These are phyloP conservation scores for Cercopithecus mona DNA, from an alignment of 2,113 vertebrate species.

Conservation along the genomic window DNA sequence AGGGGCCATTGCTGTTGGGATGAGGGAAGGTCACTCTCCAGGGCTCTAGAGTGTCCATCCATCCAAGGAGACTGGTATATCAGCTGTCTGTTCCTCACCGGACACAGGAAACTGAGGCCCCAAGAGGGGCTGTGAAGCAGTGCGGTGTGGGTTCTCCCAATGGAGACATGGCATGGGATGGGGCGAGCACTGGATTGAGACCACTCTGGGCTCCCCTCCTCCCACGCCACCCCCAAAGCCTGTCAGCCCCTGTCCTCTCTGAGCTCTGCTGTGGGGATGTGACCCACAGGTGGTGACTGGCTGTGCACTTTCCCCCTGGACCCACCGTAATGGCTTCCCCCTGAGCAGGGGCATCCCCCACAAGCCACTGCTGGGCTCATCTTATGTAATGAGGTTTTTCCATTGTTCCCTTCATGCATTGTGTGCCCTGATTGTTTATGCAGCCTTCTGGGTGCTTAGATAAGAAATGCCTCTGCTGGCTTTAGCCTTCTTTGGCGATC, in stretches of 20 bases:
- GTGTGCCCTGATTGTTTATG: constrained; percentile 64
- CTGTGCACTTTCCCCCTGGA: constrained; percentile 51
- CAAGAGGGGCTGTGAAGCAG: neutral
- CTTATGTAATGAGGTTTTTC: constrained; percentile 63
- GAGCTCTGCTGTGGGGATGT: neutral
- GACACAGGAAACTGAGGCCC: neutral
- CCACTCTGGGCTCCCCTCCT: neutral
- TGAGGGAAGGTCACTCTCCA: neutral
- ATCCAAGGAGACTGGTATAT: too few species aligned
- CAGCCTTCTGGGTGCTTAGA: constrained; percentile 71
- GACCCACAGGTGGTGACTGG: neutral
- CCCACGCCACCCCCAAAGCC: neutral
- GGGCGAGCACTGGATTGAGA: neutral
- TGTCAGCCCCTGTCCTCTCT: neutral
- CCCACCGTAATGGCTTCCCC: constrained; percentile 5
- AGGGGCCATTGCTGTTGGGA: neutral
- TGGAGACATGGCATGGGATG: too few species aligned
- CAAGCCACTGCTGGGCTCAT: constrained; percentile 36
- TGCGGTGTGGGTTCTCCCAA: neutral
- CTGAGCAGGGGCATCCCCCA: neutral
- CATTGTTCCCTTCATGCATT: constrained; percentile 61
- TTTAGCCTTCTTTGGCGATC: constrained; percentile 42
- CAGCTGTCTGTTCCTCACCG: neutral
- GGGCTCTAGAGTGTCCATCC: neutral
- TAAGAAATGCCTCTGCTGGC: constrained; percentile 71